phyloP scores from a whole-genome alignment of 2,888 invertebrate genomes.

The Cheilosia variabilis region DNA sequence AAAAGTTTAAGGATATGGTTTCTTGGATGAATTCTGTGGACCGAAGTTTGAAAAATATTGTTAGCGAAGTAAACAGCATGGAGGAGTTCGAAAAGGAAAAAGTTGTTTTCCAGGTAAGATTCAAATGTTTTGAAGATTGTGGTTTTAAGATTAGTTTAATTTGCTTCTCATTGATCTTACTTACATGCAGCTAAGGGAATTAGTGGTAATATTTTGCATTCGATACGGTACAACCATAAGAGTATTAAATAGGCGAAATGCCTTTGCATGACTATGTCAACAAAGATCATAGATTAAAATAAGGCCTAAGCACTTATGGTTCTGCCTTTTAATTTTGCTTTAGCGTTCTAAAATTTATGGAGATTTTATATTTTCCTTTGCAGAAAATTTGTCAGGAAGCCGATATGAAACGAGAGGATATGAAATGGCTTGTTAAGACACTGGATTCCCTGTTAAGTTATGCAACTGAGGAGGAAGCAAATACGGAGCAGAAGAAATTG shows the following conservation, averaged over 20 bases:
- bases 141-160: neutral
- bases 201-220: conserved; percentile 82
- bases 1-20: conserved; percentile 92
- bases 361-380: conserved; percentile 68
- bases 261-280: neutral
- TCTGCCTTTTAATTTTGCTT: neutral
- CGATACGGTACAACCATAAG: neutral
- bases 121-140: conserved; percentile 11
- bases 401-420: conserved; percentile 94
- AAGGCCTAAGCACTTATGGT: neutral
- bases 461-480: conserved; percentile 91
- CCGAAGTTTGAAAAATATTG: conserved; percentile 91
- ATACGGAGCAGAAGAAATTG: conserved; percentile 91
- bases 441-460: conserved; percentile 93
- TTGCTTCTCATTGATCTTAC: conserved; percentile 7
- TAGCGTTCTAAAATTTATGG: neutral
- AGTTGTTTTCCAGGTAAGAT: conserved; percentile 92
- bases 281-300: neutral
- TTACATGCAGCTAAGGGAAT: conserved; percentile 84
- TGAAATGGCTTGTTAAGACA: conserved; percentile 97
- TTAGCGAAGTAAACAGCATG: conserved; percentile 92
- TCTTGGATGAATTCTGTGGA: conserved; percentile 97
- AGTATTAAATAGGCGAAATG: neutral
- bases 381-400: conserved; percentile 96
- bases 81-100: conserved; percentile 96